Base-by-base conservation (phyloP, 2,113 vertebrate species). In the Epinephelus lanceolatus region DNA sequence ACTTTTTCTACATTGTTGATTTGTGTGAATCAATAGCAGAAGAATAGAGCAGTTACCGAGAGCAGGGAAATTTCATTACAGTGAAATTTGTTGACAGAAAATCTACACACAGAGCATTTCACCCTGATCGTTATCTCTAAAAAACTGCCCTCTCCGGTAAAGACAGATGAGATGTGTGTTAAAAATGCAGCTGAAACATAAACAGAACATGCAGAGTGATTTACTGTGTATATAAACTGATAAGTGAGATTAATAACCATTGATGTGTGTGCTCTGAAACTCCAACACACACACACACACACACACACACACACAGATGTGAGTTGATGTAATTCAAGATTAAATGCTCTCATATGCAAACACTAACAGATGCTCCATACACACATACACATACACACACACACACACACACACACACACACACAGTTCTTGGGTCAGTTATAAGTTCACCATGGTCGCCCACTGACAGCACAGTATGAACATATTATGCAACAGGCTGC, bases 401-500 rank as follows among this genome's bases (percentile, higher is more conserved):
- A 65, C 23, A 72, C 13, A 66, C 62, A 23, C 62, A 65, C 71
- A 51, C 61, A 78, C 42, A 47, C 52, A 73, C 21, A 72, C 23
- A 60, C 15, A 65, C 8, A 59, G 30, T 10, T 33, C 23, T 40
- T 7, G 30, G 53, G 61, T 60, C 52, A 67, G 18, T 45, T 30
- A 21, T 51, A 47, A 49, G 37, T 37, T 10, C 30, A 45, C n/a
- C 13, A 51, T 53, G 19, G 30, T 63, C 63, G 49, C 55, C 74
- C 45, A 83, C 72, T 56, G 51, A 67, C 42, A 79, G 21, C 23
- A 57, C 51, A 2, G 37, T 63, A 33, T 61, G 14, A 75, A 49
- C 1, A 13, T 21, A 6, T 83, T 90, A 85, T 51, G 76, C 76
- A 90, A 86, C 86, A 81, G 11, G 6, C 13, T 11, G 25, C 23